phyloP scores from a whole-genome alignment of 2,888 invertebrate species.

The Drosophila villosipedis region DNA sequence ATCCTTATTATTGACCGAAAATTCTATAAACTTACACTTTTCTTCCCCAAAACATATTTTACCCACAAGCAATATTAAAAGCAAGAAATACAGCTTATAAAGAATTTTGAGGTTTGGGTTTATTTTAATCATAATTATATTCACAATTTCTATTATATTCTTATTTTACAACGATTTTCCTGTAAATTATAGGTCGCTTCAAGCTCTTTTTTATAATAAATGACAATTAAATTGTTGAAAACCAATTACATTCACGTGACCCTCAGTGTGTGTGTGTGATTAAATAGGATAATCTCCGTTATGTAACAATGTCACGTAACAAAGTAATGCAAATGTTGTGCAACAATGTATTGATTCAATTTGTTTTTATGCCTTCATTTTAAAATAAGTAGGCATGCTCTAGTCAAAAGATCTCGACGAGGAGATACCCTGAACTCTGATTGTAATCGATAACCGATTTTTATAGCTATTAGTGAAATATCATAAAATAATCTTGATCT shows the following conservation, averaged over 20 bases:
- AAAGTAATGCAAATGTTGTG: not conserved
- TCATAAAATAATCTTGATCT: not conserved
- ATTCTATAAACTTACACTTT: not conserved
- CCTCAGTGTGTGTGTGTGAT: conserved; percentile 4
- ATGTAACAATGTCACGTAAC: conserved; percentile 19
- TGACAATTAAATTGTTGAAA: conserved; percentile 17
- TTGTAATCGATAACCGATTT: not conserved
- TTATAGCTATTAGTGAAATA: not conserved
- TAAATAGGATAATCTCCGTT: conserved; percentile 19
- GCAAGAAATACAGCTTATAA: not conserved
- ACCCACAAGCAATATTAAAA: not conserved
- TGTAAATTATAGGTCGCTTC: conserved; percentile 4
- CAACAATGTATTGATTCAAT: conserved; percentile 14
- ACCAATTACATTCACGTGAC: conserved; percentile 28
- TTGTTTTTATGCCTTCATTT: conserved; percentile 12
- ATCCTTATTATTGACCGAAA: not conserved
- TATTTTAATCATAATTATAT: not conserved
- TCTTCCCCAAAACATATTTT: not conserved
- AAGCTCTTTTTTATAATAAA: conserved; percentile 12
- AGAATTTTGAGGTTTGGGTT: not conserved
- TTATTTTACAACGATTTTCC: not conserved
- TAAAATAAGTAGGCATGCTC: not conserved
- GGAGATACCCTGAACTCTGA: not conserved
- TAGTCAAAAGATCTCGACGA: not conserved
- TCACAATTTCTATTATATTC: not conserved